phyloP scores from a whole-genome alignment of 2,797 vertebrate species.

The Eleutherodactylus coqui region DNA sequence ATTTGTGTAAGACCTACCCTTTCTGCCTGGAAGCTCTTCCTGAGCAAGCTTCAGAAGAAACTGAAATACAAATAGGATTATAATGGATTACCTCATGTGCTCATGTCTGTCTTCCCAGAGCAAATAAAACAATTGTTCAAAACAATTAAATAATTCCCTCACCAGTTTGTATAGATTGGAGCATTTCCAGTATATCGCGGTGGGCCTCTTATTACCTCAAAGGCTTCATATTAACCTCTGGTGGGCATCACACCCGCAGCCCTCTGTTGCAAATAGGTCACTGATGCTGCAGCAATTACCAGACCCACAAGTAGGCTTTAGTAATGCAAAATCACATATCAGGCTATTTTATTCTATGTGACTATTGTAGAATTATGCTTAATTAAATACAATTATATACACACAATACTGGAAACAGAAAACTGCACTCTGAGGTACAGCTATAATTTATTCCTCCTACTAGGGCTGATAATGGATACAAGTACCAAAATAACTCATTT shows the following conservation, averaged over 20 bases:
- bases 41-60: slow-evolving; percentile 61
- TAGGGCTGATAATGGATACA: slow-evolving; percentile 22
- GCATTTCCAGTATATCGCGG: neutral
- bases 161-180: slow-evolving; percentile 17
- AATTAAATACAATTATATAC: slow-evolving; percentile 19
- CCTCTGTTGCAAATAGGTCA: slow-evolving; percentile 8
- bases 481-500: slow-evolving; percentile 42
- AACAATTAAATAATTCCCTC: slow-evolving; percentile 36
- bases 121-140: slow-evolving; percentile 19
- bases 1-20: slow-evolving; percentile 59
- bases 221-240: slow-evolving; percentile 33
- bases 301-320: neutral
- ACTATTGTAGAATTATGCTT: neutral
- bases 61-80: slow-evolving; percentile 60
- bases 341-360: neutral
- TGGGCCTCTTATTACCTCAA: slow-evolving; percentile 18
- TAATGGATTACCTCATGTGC: slow-evolving; percentile 46
- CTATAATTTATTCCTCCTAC: slow-evolving; percentile 38
- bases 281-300: slow-evolving; percentile 33
- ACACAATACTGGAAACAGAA: slow-evolving; percentile 13
- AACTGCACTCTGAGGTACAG: neutral
- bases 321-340: neutral
- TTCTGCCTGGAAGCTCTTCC: slow-evolving; percentile 61
- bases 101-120: slow-evolving; percentile 20
- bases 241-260: neutral